Conservation (phyloP, 2,113 vertebrate genomes). For the Piprites chloris region DNA sequence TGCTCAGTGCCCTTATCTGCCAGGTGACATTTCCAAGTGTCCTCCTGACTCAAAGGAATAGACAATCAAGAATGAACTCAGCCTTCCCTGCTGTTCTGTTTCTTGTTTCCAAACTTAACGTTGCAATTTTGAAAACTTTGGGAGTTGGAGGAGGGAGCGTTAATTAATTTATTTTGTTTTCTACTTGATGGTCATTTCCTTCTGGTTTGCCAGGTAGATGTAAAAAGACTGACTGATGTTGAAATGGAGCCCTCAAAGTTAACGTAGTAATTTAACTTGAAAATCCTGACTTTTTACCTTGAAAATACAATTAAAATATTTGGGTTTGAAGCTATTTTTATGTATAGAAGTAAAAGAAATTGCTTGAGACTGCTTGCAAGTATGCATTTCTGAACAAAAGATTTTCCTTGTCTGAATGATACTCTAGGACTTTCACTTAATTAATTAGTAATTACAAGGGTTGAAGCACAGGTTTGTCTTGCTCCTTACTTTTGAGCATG, state of each 20-base stretch:
- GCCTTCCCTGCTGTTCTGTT: not conserved
- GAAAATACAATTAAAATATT: not conserved
- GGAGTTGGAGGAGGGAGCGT: not conserved
- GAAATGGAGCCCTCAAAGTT: not conserved
- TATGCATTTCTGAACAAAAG: not conserved
- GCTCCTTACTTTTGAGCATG: not conserved
- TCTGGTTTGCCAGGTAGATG: not conserved
- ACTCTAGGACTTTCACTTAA: not conserved
- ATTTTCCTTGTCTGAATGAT: not conserved
- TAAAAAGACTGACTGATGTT: not conserved
- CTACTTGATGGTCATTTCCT: not conserved
- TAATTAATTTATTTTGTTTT: not conserved
- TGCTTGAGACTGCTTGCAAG: not conserved
- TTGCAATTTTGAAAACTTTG: not conserved
- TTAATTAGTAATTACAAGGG: not conserved
- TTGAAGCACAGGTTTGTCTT: conserved; percentile 36
- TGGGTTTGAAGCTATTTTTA: not conserved
- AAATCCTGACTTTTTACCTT: not conserved
- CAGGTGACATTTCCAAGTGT: not conserved
- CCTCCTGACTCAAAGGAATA: not conserved
- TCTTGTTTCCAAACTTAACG: not conserved
- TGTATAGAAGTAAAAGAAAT: not conserved
- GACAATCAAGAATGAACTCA: not conserved
- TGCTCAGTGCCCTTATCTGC: not conserved
- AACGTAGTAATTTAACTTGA: not conserved